Percentiles rank a stretch among this genome's conserved stretches.
phyloP scores from a whole-genome alignment of 2,888 invertebrate species.

The Exocentrus adspersus region DNA sequence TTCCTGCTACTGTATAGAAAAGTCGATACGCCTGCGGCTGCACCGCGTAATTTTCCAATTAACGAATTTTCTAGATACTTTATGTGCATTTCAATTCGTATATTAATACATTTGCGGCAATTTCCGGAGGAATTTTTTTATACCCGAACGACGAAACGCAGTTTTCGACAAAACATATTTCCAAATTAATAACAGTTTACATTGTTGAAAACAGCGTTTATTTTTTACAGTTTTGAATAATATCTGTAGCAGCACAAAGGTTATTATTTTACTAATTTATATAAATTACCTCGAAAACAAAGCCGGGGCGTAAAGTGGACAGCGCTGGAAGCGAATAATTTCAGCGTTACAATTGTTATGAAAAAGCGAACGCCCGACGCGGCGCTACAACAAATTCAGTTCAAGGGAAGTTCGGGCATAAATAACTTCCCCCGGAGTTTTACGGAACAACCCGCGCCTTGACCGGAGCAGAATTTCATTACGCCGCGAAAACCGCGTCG shows the following conservation, averaged over 20 bases:
- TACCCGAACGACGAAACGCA: no score
- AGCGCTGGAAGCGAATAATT: conserved; percentile 6
- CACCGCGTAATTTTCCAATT: background rate
- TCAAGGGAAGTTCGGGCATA: conserved; percentile 11
- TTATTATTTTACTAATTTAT: background rate
- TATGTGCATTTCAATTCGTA: background rate
- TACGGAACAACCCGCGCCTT: conserved; percentile 5
- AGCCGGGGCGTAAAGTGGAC: background rate
- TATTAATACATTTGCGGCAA: background rate
- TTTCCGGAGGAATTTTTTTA: no score
- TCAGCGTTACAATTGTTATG: conserved; percentile 15
- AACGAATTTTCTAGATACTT: background rate
- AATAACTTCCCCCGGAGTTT: conserved; percentile 13
- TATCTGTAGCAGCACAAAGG: background rate
- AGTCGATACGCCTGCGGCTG: background rate
- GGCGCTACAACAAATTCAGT: conserved; percentile 11
- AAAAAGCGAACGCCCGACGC: conserved; percentile 5
- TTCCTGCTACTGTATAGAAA: background rate
- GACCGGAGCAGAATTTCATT: conserved; percentile 13
- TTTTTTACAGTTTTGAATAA: background rate
- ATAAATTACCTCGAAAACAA: background rate
- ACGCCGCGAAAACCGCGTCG: background rate
- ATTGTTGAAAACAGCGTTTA: no score
- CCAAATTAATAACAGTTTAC: no score
- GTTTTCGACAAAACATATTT: no score